Base-by-base conservation (phyloP, 2,888 invertebrate genomes). In the Pterobdella sp. region DNA sequence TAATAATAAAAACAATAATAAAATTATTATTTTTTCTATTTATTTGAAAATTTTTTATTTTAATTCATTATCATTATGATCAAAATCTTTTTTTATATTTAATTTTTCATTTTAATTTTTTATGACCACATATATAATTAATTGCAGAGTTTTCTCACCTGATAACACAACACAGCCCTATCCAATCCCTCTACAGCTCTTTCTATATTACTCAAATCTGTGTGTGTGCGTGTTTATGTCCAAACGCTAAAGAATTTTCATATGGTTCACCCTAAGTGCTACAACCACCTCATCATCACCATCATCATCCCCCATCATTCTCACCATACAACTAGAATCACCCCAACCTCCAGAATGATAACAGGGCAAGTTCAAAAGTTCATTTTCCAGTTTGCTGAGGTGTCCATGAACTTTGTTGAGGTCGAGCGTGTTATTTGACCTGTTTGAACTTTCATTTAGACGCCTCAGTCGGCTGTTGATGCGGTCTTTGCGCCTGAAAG, bases 381-480 rank as follows among this genome's bases (percentile, higher is more conserved):
- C 77, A 42, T 73, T 76, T 52, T 77, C 77, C 26, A 77, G 69
- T 64, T 75, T 76, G 49, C 73, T 76, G 68, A 77, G 74, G 69
- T 74, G 64, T 70, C 74, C 63, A 73, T 77, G 77, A 32, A 77
- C 67, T 63, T 72, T 73, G 68, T 73, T 74, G 49, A 76, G 74
- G 72, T 77, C 76, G 31, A 75, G 71, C n/a, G 65, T 22, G 18
- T 14, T 1, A 7, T 71, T 71, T 2, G 34, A 1, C n/a, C 63
- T n/a, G 32, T 52, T 56, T 1, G 60, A 71, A n/a, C 60, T 63
- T 7, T 71, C 71, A 1, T 29, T 60, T n/a, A 71, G 52, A 14
- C 71, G 32, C 22, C 37, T 56, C 22, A 71, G 37, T n/a, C 71
- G 52, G 14, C 26, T 1, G 26, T 56, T 35, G 35, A 71, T 14